Percentiles rank a stretch among this genome's conserved stretches.
Evolutionary conservation across 2,113 vertebrate species (phyloP).

Genomic region (Prunella fulvescens): DNA sequence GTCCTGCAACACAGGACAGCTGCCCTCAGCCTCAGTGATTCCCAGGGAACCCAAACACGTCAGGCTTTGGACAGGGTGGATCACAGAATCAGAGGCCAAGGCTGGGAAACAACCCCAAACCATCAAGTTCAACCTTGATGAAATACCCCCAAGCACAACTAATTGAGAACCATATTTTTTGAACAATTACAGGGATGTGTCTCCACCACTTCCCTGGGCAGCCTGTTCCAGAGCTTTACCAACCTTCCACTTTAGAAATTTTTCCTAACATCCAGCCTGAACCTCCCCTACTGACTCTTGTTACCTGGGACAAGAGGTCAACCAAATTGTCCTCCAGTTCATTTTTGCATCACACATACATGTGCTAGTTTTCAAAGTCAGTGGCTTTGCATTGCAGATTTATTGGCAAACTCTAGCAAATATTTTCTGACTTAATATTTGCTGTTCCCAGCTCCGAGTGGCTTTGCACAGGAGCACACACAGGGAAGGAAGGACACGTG

Average conservation of each 20-base stretch:
- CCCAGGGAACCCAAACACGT: not conserved
- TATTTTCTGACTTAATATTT: not conserved
- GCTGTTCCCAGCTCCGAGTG: not conserved
- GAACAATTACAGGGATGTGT: not conserved
- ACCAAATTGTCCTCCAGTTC: not conserved
- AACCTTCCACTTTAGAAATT: not conserved
- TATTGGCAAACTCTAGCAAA: not conserved
- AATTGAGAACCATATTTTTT: not conserved
- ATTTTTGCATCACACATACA: not conserved
- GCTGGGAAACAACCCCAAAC: not conserved
- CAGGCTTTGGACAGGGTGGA: rapidly evolving
- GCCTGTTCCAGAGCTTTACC: not conserved
- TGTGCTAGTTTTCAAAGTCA: not conserved
- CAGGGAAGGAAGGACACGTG: not conserved
- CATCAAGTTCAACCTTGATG: not conserved
- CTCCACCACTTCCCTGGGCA: not conserved
- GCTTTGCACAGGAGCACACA: not conserved
- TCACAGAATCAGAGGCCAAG: not conserved
- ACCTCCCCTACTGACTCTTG: rapidly evolving
- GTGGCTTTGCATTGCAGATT: not conserved
- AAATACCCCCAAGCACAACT: not conserved
- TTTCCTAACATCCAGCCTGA: not conserved
- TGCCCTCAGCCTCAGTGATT: rapidly evolving
- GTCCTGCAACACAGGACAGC: slow-evolving; percentile 75
- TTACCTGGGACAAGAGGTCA: not conserved